Conservation (phyloP, 2,888 invertebrate genomes). For the Cistogaster globosa region DNA sequence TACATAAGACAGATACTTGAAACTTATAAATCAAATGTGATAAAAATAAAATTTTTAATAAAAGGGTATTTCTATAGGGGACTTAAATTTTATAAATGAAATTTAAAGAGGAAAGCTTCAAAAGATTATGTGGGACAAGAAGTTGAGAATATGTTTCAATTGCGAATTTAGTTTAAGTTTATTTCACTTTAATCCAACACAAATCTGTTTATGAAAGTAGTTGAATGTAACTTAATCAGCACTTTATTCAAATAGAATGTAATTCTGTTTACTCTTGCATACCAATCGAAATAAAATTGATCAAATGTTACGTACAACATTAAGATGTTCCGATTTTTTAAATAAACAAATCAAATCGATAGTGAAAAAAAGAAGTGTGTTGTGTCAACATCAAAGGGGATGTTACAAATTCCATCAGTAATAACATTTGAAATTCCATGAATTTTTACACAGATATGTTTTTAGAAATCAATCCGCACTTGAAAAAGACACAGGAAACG, state of each 20-base stretch:
- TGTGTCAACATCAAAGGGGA: conserved; percentile 61
- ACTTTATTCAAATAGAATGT: background rate
- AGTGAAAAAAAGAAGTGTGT: conserved; percentile 41
- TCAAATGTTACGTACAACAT: conserved; percentile 45
- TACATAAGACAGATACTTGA: no score
- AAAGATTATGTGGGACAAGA: no score
- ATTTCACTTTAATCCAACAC: no score
- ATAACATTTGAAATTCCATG: conserved; percentile 80
- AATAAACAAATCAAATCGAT: conserved; percentile 60
- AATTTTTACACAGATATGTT: conserved; percentile 77
- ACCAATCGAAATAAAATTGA: conserved; percentile 39
- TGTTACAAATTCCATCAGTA: conserved; percentile 65
- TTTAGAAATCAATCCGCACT: conserved; percentile 14
- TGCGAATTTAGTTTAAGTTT: no score
- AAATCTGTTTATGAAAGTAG: no score
- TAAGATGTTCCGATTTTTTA: conserved; percentile 29
- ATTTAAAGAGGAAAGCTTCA: no score
- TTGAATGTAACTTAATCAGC: no score
- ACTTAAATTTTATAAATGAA: no score
- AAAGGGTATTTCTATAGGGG: no score
- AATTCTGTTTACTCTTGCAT: conserved; percentile 11
- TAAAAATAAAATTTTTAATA: no score
- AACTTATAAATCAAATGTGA: no score
- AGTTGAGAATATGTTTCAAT: no score
- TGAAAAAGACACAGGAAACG: conserved; percentile 17